Evolutionary conservation across 2,888 invertebrate species (phyloP), one percentile per base, ranked within the genome.

Genomic region (Scaptomyza flava): DNA sequence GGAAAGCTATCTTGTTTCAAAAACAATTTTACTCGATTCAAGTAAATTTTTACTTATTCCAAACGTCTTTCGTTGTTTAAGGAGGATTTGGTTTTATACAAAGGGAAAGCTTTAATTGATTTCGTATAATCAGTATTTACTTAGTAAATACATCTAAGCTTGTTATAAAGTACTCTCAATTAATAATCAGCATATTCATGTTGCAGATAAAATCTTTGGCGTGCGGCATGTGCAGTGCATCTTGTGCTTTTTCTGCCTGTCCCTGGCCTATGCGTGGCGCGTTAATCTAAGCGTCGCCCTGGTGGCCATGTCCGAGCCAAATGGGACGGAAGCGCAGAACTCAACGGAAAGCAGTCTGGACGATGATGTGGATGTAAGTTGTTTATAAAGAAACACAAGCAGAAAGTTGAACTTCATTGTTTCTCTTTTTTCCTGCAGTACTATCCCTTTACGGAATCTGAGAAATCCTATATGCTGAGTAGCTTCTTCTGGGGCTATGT

Each of bases 401-500:
- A n/a, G n/a, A n/a, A 3, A 11, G 1, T 5, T 50, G 6, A n/a
- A 23, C n/a, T 36, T 23, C 23, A 17, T 14, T 1, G 9, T 14
- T 11, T 11, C 34, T n/a, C 4, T 27, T 6, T 9, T 30, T 17
- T 14, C 17, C 3, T 14, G n/a, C 87, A 95, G 95, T 91, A 92
- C 3, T 94, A 93, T 72, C 87, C 93, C 3, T 95, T 95, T 94
- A 91, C 92, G 67, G 90, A 92, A 14, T 75, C 89, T 12, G 92
- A 93, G 0, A 94, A 93, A 71, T 94, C 94, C 0, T 90, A 93
- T 3, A 91, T 95, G 2, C 86, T 95, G 11, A 94, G 95, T 48
- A 94, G 95, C 0, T 96, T 95, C 81, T 95, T 95, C 80, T 94
- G 94, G 91, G 96, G 96, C 0, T 95, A 95, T 76, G 93, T 95